Evolutionary conservation across 2,888 invertebrate species (phyloP), one percentile per base, ranked within the genome.

Genomic region (Scaeva pyrastri): DNA sequence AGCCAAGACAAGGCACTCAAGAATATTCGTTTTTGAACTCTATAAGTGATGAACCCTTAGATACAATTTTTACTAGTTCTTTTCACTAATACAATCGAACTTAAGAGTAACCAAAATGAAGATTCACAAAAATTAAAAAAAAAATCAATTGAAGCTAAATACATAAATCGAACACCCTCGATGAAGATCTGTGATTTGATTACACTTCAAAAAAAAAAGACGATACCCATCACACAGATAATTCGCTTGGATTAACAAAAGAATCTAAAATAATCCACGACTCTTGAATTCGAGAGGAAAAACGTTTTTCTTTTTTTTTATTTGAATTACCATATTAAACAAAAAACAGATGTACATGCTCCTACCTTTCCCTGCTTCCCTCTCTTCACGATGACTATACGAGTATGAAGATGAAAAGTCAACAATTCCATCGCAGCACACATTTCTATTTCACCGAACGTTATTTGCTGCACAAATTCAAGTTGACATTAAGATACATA

Each of bases 221-320:
- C 31, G 62, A 75, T 64, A 43, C 39, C 16, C 14, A 14, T 52
- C 26, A 36, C 60, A n/a, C 55, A n/a, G 45, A 74, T 71, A 71
- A 80, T 60, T 84, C 71, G 84, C 71, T 80, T 75, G 62, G 43
- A 71, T 75, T 58, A 71, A 74, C 79, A 84, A 74, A 84, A 70
- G 62, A 58, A 66, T 64, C 62, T 74, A 75, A 75, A 83, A 73
- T 70, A 79, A 83, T 68, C 60, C 68, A 68, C 21, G 64, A 21
- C 19, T 50, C n/a, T 50, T 68, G 31, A 55, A 12, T 41, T 78
- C n/a, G 45, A 58, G 23, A 45, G 31, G 41, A 56, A 60, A 60
- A 66, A 39, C 41, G 45, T 75, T 70, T 31, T 31, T 31, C 6
- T 3, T 31, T 31, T 31, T 5, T 31, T 31, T 64, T 71, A 70